Evolutionary conservation across 2,888 invertebrate species (phyloP), one percentile per base, ranked within the genome.

Genomic region (Ennomos quercinarius): DNA sequence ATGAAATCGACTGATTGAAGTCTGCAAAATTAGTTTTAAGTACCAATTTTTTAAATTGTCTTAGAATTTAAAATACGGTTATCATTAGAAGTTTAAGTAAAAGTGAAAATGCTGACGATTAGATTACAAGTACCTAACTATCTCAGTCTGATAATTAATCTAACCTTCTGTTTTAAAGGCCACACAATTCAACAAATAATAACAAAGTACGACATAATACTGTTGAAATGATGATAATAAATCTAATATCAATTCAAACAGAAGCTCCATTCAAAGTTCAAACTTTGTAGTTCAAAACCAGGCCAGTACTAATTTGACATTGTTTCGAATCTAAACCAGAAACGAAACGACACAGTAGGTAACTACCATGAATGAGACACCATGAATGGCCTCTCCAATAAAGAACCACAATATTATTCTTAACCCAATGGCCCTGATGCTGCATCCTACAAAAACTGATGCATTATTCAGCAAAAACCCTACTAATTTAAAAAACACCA

Each of bases 371-470:
- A 58, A 58, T 52, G 47, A 49, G 36, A 17, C 27, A 9, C 47
- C 45, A 53, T 57, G 39, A 53, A 57, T 53, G 53, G 42, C 44
- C 44, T 45, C 43, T 39, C 42, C 56, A 53, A 42, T 53, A 52
- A 57, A 41, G 10, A 35, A 40, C 6, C 10, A 55, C 53, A 50
- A 54, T 56, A 17, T 35, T 49, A 38, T 35, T 49, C 41, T 62
- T 56, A 63, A 59, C 63, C 59, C 57, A 59, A 53, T 57, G 46
- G 52, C 63, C 47, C 40, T 59, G 58, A 66, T 65, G 54, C 65
- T 51, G 65, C 65, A 69, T 67, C 68, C 68, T 69, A 67, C 68
- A 69, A 69, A 61, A 57, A 58, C 63, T 63, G 52, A 69, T 69
- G 60, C 57, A 66, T 67, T 65, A 68, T 63, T 55, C 60, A 61